These are phyloP conservation scores for Pogonophryne albipinna DNA, from an alignment of 2,797 vertebrate genomes.

Conservation along the genomic window DNA sequence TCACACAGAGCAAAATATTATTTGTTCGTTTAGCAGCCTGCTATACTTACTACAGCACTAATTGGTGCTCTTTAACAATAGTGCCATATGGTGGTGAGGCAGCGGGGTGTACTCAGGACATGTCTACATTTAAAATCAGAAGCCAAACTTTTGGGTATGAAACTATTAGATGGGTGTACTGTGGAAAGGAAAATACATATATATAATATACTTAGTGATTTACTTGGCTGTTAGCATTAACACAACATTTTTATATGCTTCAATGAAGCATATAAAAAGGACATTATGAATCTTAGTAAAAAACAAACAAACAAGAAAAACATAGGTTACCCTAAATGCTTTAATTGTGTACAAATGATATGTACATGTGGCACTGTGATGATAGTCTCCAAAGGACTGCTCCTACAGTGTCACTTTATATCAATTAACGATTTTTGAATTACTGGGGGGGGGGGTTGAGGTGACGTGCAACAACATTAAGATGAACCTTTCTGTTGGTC, in stretches of 20 bases:
- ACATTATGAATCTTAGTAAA: background rate
- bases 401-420: background rate
- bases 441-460: too few species aligned
- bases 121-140: slow-evolving; percentile 54
- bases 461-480: too few species aligned
- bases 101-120: slow-evolving; percentile 46
- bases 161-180: slow-evolving; percentile 29
- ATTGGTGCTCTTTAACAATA: slow-evolving; percentile 68
- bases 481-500: too few species aligned
- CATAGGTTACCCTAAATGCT: background rate
- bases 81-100: slow-evolving; percentile 53
- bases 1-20: slow-evolving; percentile 62
- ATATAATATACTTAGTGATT: background rate
- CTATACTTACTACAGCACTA: slow-evolving; percentile 37
- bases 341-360: background rate
- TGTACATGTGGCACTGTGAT: too few species aligned
- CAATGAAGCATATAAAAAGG: background rate
- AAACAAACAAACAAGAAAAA: background rate
- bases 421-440: background rate
- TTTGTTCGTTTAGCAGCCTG: slow-evolving; percentile 40
- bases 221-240: background rate
- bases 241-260: background rate
- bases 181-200: slow-evolving; percentile 19
- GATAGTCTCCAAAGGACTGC: background rate
- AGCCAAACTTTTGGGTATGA: slow-evolving; percentile 59